These are phyloP conservation scores for Erynnis tages DNA, from an alignment of 2,888 invertebrate genomes.

Conservation along the genomic window DNA sequence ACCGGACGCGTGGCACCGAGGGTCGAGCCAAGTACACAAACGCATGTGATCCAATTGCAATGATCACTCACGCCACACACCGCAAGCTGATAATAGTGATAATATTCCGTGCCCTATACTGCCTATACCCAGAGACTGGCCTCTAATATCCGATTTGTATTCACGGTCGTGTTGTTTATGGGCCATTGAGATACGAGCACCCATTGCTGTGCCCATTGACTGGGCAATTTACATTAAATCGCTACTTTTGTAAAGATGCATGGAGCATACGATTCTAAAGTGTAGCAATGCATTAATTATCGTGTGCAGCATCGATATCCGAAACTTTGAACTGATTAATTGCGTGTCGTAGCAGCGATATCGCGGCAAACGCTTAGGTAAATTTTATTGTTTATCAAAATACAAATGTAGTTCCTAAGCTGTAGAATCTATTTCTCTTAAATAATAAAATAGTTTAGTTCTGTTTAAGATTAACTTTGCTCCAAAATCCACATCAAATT, in stretches of 20 bases:
- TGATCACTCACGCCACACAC: slow-evolving; percentile 53
- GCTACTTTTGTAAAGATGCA: slow-evolving; percentile 62
- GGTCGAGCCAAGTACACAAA: slow-evolving; percentile 47
- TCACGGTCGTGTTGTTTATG: slow-evolving; percentile 76
- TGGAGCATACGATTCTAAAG: slow-evolving; percentile 17
- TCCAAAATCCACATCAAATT: too few species aligned
- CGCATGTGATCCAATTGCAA: slow-evolving; percentile 48
- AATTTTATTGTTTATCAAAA: too few species aligned
- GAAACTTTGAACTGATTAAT: slow-evolving; percentile 1
- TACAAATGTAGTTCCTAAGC: too few species aligned
- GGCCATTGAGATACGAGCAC: slow-evolving; percentile 70
- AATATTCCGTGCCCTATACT: slow-evolving; percentile 47
- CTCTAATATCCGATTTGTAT: slow-evolving; percentile 79
- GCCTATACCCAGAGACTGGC: slow-evolving; percentile 50
- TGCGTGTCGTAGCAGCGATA: not conserved
- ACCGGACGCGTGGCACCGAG: slow-evolving; percentile 35
- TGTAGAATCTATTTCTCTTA: too few species aligned
- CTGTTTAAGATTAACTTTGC: too few species aligned
- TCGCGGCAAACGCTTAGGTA: not conserved
- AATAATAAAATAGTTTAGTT: too few species aligned
- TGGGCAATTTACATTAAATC: slow-evolving; percentile 66
- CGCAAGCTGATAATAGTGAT: slow-evolving; percentile 55
- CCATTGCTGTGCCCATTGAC: slow-evolving; percentile 54
- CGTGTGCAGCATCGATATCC: slow-evolving; percentile 1
- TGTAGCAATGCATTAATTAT: slow-evolving; percentile 22